Base-by-base conservation (phyloP, 2,888 invertebrate genomes). In the Rutpela maculata region DNA sequence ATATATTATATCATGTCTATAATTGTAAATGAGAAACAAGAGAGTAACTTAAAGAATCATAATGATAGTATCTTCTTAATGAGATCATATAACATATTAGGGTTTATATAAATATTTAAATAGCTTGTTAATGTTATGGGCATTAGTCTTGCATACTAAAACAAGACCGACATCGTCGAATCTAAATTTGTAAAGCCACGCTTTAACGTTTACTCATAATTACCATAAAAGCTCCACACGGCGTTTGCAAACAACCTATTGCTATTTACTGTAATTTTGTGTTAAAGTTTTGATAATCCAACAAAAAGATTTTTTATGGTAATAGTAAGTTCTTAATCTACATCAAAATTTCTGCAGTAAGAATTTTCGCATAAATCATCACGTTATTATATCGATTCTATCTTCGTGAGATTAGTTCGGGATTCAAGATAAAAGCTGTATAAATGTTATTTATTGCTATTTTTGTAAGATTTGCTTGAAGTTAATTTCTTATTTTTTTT, bases 131-230 rank as follows among this genome's bases (percentile, higher is more conserved):
- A 73, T 73, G 65, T 73, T 57, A 70, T 7, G 19, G 26, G 26
- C 60, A 70, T 75, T 75, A 65, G 70, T 70, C 65, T 75, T 65
- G 75, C 56, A 75, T 75, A 75, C 70, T 75, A 75, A 75, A 66
- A 63, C 43, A 65, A 65, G 70, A 70, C 75, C 65, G 65, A 70
- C 75, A 75, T 70, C 56, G 65, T 65, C 70, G 68, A 75, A 75
- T 70, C 63, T 75, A 65, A 65, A 75, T 65, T 75, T 65, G 31
- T 57, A 43, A 38, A 69, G 75, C 55, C 55, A 56, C 65, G 50
- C 70, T 70, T 70, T 75, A 38, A 60, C 43, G 75, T 65, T 70
- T 70, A 75, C 55, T 57, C 69, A 43, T 75, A 75, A 70, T 70
- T 70, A 75, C 70, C 75, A 75, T 75, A 75, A 69, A 75, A 18